phyloP scores from a whole-genome alignment of 2,888 invertebrate genomes.

The Caradrina clavipalpis region DNA sequence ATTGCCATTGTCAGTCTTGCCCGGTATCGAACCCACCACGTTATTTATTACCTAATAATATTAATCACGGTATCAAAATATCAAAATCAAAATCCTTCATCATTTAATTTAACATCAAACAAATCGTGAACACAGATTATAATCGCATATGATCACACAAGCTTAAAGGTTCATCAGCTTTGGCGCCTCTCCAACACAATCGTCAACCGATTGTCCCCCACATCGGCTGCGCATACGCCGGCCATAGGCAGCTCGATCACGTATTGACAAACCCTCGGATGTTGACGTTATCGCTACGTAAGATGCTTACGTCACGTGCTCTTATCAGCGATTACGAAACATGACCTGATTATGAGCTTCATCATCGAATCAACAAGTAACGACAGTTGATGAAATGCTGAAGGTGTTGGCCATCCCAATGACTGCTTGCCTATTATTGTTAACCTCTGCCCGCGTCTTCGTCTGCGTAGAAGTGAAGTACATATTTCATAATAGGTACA shows the following conservation, averaged over 20 bases:
- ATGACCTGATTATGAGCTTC: constrained; percentile 11
- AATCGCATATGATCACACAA: constrained; percentile 8
- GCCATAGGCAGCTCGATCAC: constrained; percentile 7
- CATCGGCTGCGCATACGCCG: constrained; percentile 19
- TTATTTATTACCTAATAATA: too few species aligned
- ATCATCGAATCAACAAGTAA: neutral
- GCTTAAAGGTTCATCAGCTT: constrained; percentile 2
- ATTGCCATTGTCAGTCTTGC: too few species aligned
- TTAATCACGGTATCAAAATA: too few species aligned
- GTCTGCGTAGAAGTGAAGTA: too few species aligned
- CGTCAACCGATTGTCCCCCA: neutral
- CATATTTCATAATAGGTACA: too few species aligned
- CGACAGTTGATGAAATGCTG: neutral
- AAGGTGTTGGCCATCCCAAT: neutral
- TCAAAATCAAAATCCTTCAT: too few species aligned
- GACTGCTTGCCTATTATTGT: neutral
- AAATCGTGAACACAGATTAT: neutral
- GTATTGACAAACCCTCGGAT: constrained; percentile 9
- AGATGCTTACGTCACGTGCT: constrained; percentile 24
- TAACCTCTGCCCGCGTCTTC: too few species aligned
- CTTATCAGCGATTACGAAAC: constrained; percentile 18
- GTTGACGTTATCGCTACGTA: constrained; percentile 34
- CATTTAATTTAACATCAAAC: too few species aligned
- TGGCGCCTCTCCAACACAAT: constrained; percentile 6
- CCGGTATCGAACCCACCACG: too few species aligned